Evolutionary conservation across 2,888 invertebrate species (phyloP).

Genomic region (Pyrrhosoma nymphula): DNA sequence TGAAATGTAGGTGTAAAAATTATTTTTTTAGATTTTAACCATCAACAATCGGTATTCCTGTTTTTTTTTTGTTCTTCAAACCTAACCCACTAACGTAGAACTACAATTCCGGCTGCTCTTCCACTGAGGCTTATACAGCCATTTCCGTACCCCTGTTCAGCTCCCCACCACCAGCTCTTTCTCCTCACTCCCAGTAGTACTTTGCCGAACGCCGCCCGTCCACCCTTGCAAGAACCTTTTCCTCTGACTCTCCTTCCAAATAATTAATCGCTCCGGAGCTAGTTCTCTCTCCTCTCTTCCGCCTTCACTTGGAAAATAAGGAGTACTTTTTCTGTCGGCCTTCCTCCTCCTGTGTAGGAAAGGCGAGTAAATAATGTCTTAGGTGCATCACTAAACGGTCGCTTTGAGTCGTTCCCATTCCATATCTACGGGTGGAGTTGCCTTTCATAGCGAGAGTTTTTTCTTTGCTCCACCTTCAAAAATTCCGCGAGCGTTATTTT

Average conservation of each 20-base stretch:
- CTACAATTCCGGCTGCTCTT: too few relatives aligned
- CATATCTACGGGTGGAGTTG: background rate
- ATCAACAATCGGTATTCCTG: too few relatives aligned
- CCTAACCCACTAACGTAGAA: too few relatives aligned
- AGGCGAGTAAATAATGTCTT: slow-evolving; percentile 39
- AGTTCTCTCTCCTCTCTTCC: background rate
- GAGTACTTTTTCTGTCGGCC: background rate
- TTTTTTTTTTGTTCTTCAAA: too few relatives aligned
- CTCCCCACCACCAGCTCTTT: background rate
- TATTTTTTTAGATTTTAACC: too few relatives aligned
- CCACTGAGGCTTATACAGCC: background rate
- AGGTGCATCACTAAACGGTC: slow-evolving; percentile 44
- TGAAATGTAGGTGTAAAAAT: too few relatives aligned
- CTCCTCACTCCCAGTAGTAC: background rate
- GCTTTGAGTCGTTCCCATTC: slow-evolving; percentile 37
- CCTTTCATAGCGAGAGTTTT: background rate
- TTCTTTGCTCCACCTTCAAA: background rate
- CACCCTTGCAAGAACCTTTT: background rate
- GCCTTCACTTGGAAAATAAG: background rate
- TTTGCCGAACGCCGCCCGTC: background rate
- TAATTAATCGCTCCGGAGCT: background rate
- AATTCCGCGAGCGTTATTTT: background rate
- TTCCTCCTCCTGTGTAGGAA: background rate
- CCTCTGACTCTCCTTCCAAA: background rate
- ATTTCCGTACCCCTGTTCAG: background rate